Conservation (phyloP, 2,113 vertebrate species). For the Malurus elegans region DNA sequence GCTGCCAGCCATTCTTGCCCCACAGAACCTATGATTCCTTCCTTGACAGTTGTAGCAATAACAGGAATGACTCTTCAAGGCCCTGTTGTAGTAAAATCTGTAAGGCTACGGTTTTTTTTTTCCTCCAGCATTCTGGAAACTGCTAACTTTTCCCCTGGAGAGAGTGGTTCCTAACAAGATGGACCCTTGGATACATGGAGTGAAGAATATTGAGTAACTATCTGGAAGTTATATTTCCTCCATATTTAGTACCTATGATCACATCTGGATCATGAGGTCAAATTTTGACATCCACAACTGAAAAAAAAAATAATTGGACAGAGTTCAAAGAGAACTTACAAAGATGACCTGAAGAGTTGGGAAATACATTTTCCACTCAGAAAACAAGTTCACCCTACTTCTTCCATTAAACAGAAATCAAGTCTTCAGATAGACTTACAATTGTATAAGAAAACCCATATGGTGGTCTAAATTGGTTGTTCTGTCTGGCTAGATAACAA, state of each 20-base stretch:
- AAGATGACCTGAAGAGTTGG: neutral
- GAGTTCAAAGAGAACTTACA: neutral
- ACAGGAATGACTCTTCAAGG: neutral
- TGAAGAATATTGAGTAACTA: neutral
- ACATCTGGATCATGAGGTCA: neutral
- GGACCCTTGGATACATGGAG: neutral
- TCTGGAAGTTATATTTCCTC: neutral
- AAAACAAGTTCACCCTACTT: neutral
- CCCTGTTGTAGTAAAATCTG: neutral
- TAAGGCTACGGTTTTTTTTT: neutral
- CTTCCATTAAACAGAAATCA: neutral
- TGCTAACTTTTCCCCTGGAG: neutral
- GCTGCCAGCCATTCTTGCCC: neutral
- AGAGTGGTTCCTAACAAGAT: neutral
- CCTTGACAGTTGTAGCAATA: neutral
- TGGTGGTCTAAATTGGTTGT: neutral
- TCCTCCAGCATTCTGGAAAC: neutral
- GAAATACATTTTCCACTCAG: neutral
- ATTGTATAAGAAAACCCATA: neutral
- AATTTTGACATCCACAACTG: neutral
- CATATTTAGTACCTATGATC: neutral
- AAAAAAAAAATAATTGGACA: neutral
- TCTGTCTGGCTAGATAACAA: neutral
- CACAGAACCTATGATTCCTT: neutral
- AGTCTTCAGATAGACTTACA: neutral